Evolutionary conservation across 1,140 invertebrate species (phyloP).

Genomic region (Drosophila grimshawi): DNA sequence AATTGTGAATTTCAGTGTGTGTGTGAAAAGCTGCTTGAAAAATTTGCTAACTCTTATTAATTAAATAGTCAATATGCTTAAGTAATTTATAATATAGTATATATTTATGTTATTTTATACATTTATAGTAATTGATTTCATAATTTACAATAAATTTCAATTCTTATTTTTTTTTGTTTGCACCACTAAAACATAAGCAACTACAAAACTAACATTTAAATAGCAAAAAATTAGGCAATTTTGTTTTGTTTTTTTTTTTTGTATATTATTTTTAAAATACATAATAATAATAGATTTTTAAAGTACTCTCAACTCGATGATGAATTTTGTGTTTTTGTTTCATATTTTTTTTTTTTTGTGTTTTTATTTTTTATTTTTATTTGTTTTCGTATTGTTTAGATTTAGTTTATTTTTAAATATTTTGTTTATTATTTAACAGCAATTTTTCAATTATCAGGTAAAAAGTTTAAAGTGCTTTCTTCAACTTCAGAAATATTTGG

Average conservation of each 20-base stretch:
- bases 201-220: slow-evolving; percentile 70
- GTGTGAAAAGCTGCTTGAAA: slow-evolving; percentile 67
- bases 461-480: slow-evolving; percentile 79
- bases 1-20: slow-evolving; percentile 14
- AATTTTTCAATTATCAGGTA: slow-evolving; percentile 83
- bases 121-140: slow-evolving; percentile 60
- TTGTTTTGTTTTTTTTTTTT: slow-evolving; percentile 42
- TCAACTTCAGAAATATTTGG: slow-evolving; percentile 83
- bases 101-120: slow-evolving; percentile 68
- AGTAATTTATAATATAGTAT: slow-evolving; percentile 53
- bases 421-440: slow-evolving; percentile 62
- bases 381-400: slow-evolving; percentile 7
- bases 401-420: slow-evolving; percentile 49
- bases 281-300: slow-evolving; percentile 58
- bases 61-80: slow-evolving; percentile 73
- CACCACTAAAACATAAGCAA: slow-evolving; percentile 51
- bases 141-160: slow-evolving; percentile 47
- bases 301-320: slow-evolving; percentile 59
- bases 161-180: slow-evolving; percentile 14
- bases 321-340: slow-evolving; percentile 12
- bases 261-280: slow-evolving; percentile 70
- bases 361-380: slow-evolving; percentile 16
- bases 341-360: slow-evolving; percentile 11
- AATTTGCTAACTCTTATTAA: slow-evolving; percentile 75
- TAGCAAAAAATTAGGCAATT: slow-evolving; percentile 70